Base-by-base conservation (phyloP, 1,140 invertebrate species). In the Brachionus rubens region DNA sequence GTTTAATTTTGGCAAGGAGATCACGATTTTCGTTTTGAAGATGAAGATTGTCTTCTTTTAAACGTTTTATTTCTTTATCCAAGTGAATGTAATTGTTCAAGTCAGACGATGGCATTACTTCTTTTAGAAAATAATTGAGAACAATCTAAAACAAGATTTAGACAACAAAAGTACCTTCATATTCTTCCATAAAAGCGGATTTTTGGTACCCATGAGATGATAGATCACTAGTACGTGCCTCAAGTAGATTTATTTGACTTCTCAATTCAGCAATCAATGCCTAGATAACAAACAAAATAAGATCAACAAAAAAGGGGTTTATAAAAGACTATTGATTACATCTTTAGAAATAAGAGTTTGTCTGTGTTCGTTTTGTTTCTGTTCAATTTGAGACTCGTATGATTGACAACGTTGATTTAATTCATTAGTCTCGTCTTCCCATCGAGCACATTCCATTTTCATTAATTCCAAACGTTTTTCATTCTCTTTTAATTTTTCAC, bases 181-280 rank as follows among this genome's bases (percentile, higher is more conserved):
- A 72, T 50, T 72, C 68, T 72, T 72, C 68, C 68, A 72, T 72
- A 54, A 72, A 54, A 52, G 46, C 68, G 19, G 68, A 72, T 54
- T 72, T 72, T 72, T 72, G 68, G 30, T 50, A 50, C 3, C 46
- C 43, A 72, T 19, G 19, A 33, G 12, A 16, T 28, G 68, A 50
- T 3, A 16, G 43, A 3, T 46, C 9, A 16, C 14, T 46, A 46
- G 3, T 16, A 4, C 9, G 3, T 19, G 33, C 28, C 21, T 65
- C 36, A 19, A 65, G 24, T 21, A 41, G 36, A 28, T 24, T 43
- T 28, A 65, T 36, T 65, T 65, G 59, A 21, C 21, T 43, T 14
- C 59, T 65, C 36, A 65, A 26, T 1, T 65, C 59, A 24, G 40
- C 40, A 14, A 65, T 65, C 30, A 65, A 1, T 16, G 21, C 12